These are phyloP conservation scores for Neogale vison DNA, from an alignment of 2,113 vertebrate genomes.

Conservation along the genomic window DNA sequence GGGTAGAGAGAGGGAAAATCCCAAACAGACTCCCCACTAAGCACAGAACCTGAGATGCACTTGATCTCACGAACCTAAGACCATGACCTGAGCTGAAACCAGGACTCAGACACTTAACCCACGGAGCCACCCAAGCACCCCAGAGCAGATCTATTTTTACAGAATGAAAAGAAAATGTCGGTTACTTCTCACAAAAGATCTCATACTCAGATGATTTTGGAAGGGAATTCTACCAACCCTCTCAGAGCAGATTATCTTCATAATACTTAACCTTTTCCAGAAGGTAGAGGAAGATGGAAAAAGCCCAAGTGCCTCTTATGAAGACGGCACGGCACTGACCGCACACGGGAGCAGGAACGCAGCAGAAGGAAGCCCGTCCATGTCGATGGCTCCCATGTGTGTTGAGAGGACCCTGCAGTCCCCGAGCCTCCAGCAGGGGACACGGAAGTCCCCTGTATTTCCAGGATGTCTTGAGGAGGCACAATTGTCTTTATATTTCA, in stretches of 20 bases:
- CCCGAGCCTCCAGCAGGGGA: no score
- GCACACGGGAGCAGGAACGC: accelerated
- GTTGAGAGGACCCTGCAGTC: background rate
- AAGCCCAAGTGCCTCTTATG: background rate
- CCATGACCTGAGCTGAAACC: no score
- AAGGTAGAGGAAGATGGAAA: background rate
- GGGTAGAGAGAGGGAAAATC: background rate
- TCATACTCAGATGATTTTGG: background rate
- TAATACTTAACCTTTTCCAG: background rate
- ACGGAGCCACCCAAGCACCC: background rate
- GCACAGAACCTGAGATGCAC: no score
- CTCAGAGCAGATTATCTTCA: no score
- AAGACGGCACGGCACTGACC: background rate
- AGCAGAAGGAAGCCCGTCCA: background rate
- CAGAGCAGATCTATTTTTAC: background rate
- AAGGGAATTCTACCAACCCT: background rate
- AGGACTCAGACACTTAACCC: background rate
- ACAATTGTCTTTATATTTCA: no score
- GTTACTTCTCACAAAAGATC: background rate
- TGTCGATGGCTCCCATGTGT: accelerated
- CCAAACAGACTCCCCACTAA: background rate
- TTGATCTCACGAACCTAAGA: no score
- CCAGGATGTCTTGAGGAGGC: no score
- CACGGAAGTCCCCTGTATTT: background rate
- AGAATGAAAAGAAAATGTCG: background rate